phyloP scores from a whole-genome alignment of 2,113 vertebrate species.

The Empidonax traillii region DNA sequence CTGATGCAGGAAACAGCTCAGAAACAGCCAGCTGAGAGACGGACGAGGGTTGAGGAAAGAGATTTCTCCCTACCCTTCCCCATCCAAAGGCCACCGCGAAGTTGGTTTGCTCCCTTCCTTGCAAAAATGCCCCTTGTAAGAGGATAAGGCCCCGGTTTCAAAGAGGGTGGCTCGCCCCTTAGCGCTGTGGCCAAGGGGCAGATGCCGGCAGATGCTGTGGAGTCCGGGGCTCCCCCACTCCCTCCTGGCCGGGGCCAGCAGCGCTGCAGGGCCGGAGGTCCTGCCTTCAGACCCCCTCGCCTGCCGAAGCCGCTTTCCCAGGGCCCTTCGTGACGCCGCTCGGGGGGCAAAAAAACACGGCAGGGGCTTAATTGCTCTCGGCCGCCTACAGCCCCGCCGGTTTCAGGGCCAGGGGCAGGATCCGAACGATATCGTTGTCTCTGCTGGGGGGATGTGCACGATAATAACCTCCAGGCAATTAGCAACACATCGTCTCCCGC shows the following conservation, averaged over 20 bases:
- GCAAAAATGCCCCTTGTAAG: background rate
- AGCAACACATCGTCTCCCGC: fast-evolving
- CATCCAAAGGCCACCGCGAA: fast-evolving
- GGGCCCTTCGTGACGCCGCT: background rate
- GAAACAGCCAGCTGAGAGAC: background rate
- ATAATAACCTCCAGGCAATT: background rate
- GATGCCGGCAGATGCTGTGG: background rate
- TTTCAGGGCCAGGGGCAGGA: background rate
- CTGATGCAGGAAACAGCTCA: background rate
- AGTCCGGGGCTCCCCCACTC: fast-evolving
- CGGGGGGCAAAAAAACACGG: background rate
- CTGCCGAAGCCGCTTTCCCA: background rate
- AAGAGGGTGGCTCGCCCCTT: fast-evolving
- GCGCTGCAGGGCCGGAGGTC: background rate
- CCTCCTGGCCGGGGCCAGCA: background rate
- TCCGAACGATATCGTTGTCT: background rate
- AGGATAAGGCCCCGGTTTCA: background rate
- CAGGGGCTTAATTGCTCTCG: background rate
- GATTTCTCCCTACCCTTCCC: background rate
- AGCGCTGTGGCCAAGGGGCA: fast-evolving
- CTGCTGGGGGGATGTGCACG: background rate
- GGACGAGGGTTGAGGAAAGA: fast-evolving
- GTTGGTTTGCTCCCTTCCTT: fast-evolving
- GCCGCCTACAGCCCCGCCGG: background rate
- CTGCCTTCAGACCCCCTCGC: too few species aligned